Evolutionary conservation across 2,888 invertebrate species (phyloP).

Genomic region (Eumacrocentrus americanus): DNA sequence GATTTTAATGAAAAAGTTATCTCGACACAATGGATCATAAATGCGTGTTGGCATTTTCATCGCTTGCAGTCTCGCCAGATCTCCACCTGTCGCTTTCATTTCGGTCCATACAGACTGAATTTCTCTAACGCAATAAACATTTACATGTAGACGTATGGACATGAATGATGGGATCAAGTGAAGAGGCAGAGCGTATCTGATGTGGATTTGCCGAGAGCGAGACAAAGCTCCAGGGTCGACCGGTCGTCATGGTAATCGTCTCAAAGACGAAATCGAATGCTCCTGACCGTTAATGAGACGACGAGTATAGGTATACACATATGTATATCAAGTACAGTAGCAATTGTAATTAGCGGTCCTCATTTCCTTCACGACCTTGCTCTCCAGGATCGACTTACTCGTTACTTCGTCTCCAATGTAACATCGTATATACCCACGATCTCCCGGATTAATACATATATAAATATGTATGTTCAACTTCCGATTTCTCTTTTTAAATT

Average conservation of each 20-base stretch:
- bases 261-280: not conserved
- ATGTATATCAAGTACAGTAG: not conserved
- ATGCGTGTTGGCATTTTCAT: too few relatives aligned
- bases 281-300: not conserved
- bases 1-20: too few relatives aligned
- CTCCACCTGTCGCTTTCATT: too few relatives aligned
- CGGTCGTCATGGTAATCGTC: not conserved
- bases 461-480: not conserved
- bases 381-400: not conserved
- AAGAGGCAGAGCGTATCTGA: too few relatives aligned
- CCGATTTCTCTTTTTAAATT: conserved; percentile 15
- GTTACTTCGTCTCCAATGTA: not conserved
- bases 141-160: too few relatives aligned
- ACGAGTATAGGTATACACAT: not conserved
- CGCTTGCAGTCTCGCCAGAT: too few relatives aligned
- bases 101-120: too few relatives aligned
- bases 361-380: not conserved
- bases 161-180: too few relatives aligned
- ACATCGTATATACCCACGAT: not conserved
- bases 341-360: conserved; percentile 8
- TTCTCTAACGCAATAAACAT: too few relatives aligned
- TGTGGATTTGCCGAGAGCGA: not conserved
- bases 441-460: not conserved
- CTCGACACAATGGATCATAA: too few relatives aligned
- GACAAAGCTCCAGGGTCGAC: conserved; percentile 1